These are phyloP conservation scores for Spodoptera littoralis DNA, from an alignment of 2,888 invertebrate genomes.

Conservation along the genomic window DNA sequence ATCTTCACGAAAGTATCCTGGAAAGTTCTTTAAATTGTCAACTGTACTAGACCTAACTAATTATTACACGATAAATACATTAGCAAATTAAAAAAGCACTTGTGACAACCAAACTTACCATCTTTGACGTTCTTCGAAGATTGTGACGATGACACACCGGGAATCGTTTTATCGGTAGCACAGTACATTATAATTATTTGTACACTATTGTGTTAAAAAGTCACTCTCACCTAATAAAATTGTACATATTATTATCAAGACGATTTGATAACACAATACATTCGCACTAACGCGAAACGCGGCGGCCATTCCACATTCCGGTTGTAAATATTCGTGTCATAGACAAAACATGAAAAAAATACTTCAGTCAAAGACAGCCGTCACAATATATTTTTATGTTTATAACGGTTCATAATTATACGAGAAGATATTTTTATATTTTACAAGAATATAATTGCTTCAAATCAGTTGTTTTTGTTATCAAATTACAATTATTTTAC, in stretches of 20 bases:
- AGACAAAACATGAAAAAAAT: slow-evolving; percentile 60
- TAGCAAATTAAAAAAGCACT: slow-evolving; percentile 43
- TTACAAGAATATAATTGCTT: background rate
- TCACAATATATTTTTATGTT: slow-evolving; percentile 3
- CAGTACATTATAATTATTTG: slow-evolving; percentile 90
- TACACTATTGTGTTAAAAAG: slow-evolving; percentile 72
- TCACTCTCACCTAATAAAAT: slow-evolving; percentile 89
- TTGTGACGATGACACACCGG: slow-evolving; percentile 92
- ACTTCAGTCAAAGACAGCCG: slow-evolving; percentile 14
- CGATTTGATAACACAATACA: slow-evolving; percentile 76
- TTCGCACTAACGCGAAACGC: slow-evolving; percentile 80
- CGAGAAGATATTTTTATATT: background rate
- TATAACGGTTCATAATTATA: background rate
- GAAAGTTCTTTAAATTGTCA: slow-evolving; percentile 2
- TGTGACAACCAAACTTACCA: slow-evolving; percentile 89
- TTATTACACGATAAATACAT: slow-evolving; percentile 15
- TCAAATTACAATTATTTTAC: too few species aligned
- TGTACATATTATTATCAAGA: slow-evolving; percentile 82
- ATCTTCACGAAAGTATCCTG: background rate
- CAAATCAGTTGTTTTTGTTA: too few species aligned
- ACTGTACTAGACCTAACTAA: slow-evolving; percentile 2
- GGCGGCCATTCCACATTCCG: slow-evolving; percentile 88
- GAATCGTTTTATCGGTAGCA: slow-evolving; percentile 93
- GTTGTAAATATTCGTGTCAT: slow-evolving; percentile 85
- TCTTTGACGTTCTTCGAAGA: slow-evolving; percentile 92